These are phyloP conservation scores for Herpetotheres cachinnans DNA, from an alignment of 2,113 vertebrate species.

Conservation along the genomic window DNA sequence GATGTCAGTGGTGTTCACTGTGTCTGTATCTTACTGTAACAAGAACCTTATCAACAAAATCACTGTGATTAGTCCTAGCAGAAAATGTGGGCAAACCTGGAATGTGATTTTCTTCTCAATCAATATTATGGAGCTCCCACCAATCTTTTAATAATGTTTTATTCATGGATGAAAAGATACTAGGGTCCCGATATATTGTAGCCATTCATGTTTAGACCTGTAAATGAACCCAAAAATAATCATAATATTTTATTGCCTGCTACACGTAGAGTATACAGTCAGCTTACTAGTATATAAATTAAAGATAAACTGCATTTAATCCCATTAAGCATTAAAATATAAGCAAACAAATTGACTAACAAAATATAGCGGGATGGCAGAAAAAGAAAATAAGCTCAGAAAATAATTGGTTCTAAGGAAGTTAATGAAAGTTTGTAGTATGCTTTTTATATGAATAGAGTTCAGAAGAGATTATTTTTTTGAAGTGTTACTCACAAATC, in stretches of 20 bases:
- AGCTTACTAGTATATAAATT: background rate
- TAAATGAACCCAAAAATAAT: slow-evolving; percentile 40
- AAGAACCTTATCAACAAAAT: slow-evolving; percentile 36
- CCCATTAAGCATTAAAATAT: slow-evolving; percentile 26
- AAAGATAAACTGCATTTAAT: slow-evolving; percentile 52
- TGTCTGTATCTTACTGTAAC: background rate
- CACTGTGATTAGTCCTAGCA: slow-evolving; percentile 43
- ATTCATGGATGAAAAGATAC: slow-evolving; percentile 33
- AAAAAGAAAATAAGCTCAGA: slow-evolving; percentile 39
- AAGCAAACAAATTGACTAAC: slow-evolving; percentile 56
- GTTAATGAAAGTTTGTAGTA: slow-evolving; percentile 62
- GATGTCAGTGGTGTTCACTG: background rate
- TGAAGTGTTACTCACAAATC: slow-evolving; percentile 66
- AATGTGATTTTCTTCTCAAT: slow-evolving; percentile 10
- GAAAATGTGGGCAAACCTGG: background rate
- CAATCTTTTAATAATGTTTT: slow-evolving; percentile 23
- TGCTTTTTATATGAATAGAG: slow-evolving; percentile 44
- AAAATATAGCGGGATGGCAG: background rate
- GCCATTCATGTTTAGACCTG: background rate
- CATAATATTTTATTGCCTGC: background rate
- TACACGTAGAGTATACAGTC: background rate
- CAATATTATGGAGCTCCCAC: background rate
- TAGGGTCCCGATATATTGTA: background rate
- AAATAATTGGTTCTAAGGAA: slow-evolving; percentile 62
- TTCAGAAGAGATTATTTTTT: slow-evolving; percentile 58